Base-by-base conservation (phyloP, 2,888 invertebrate species). In the Apotomis turbidana region DNA sequence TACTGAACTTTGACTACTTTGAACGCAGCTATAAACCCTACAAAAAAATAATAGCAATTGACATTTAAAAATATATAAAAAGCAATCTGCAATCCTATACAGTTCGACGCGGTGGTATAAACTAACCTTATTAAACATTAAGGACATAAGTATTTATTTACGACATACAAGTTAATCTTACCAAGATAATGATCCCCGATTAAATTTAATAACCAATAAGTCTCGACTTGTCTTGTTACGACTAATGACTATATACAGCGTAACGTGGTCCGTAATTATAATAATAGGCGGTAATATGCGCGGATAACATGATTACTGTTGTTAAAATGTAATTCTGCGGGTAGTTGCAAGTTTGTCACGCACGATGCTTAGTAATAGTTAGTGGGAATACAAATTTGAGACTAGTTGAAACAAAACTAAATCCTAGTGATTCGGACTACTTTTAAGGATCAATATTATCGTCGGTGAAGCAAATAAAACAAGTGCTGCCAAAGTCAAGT, bases 311-410 rank as follows among this genome's bases (percentile, higher is more conserved):
- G 60, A 66, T 71, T 61, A 61, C 71, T 41, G 67, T 71, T 49
- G 61, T 71, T 71, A 61, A 67, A 71, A 71, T 71, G 66, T 60
- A 60, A 71, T 71, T 58, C 38, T 38, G 15, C 51, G n/a, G 57
- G 61, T 36, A 44, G 58, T 13, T 67, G 58, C 58, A 59, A 58
- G 58, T 49, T 13, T 67, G 58, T 67, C 58, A 59, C 46, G 55
- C 66, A 66, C 46, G 46, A 27, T 55, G 46, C 27, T 55, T 55
- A 27, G 27, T 41, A 41, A 41, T 41, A 6, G 1, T 41, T 41
- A 6, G 49, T 49, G 49, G 10, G 49, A 41, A 41, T 1, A 41
- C 41, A 41, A 41, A 9, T 49, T 6, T 6, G 49, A 9, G 9
- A 49, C 49, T 49, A 49, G 41, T 5, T 41, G 41, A 41, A 41